Conservation (phyloP, 2,113 vertebrate genomes). For the Campylomormyrus numenius region DNA sequence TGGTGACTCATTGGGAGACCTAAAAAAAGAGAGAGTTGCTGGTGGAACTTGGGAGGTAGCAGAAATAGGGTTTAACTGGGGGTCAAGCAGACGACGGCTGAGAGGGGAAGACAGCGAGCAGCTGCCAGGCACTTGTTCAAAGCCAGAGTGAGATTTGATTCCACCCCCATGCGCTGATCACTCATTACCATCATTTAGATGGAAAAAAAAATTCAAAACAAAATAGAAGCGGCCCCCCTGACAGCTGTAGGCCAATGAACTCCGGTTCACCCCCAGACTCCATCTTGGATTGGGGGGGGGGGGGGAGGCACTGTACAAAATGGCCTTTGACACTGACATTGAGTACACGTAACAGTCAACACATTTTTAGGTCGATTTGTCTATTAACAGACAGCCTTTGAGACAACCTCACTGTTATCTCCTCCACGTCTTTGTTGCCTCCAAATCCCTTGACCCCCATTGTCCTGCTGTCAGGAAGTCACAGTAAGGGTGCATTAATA, state of each 20-base stretch:
- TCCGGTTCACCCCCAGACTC: conserved; percentile 45
- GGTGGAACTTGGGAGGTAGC: conserved; percentile 49
- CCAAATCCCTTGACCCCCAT: background rate
- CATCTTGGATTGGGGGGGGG: background rate
- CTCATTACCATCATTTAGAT: conserved; percentile 51
- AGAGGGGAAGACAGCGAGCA: conserved; percentile 57
- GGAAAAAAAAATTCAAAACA: conserved; percentile 37
- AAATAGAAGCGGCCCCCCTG: conserved; percentile 49
- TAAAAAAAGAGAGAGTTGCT: conserved; percentile 26
- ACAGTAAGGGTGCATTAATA: background rate
- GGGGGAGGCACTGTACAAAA: background rate
- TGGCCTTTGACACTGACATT: background rate
- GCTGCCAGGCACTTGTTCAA: conserved; percentile 49
- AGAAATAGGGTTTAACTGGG: conserved; percentile 49
- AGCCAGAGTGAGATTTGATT: conserved; percentile 23
- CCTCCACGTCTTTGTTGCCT: background rate
- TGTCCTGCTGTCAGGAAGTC: background rate
- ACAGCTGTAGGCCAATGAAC: conserved; percentile 65
- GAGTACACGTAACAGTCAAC: background rate
- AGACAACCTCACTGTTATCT: background rate
- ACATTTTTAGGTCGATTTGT: background rate
- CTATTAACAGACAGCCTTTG: background rate
- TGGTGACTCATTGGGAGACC: conserved; percentile 19
- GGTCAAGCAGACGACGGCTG: conserved; percentile 43
- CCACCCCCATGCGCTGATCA: conserved; percentile 50